Base-by-base conservation (phyloP, 2,797 vertebrate genomes). In the Bovichtus variegatus region DNA sequence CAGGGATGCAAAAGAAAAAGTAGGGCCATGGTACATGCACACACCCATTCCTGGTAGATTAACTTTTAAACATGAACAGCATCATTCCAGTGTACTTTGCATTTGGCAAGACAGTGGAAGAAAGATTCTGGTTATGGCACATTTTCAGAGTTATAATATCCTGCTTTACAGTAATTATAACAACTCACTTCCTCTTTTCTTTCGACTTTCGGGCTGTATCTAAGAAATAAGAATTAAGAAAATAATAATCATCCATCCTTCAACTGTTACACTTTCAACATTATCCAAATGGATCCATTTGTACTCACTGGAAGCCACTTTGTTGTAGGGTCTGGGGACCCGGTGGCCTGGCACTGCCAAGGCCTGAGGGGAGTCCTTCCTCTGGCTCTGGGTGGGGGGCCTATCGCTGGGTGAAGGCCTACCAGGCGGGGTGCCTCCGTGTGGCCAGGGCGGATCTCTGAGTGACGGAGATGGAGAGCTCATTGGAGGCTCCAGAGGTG, bases 301-400 rank as follows among this genome's bases (percentile, higher is more conserved):
- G 43, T 65, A 95, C 97, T 98, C 91, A 98, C 97, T 96, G 46
- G 97, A 94, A 84, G 96, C 94, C 93, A 94, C 93, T 88, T 97
- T 97, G 93, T 97, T 97, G 91, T 97, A 95, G 15, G 95, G 92
- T 89, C 96, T 95, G 57, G 94, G 93, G 70, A 96, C 82, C 2
- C 94, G 89, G 69, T 94, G 92, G 40, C 82, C 63, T 0, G 73
- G 68, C 46, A 78, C 23, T 0, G 57, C 50, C 9, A 90, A 82
- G 31, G 75, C 25, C 19, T 89, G 78, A 10, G 81, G 25, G 0
- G 87, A 67, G 29, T 95, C 95, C 70, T 93, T 92, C 82, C 86
- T 94, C 80, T 88, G 94, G 57, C 76, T 93, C 72, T 90, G 94
- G 1, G 60, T 38, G 7, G 82, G 82, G 18, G 91, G 74, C 31